Evolutionary conservation across 2,113 vertebrate species (phyloP).

Genomic region (Pollimyrus isidori): DNA sequence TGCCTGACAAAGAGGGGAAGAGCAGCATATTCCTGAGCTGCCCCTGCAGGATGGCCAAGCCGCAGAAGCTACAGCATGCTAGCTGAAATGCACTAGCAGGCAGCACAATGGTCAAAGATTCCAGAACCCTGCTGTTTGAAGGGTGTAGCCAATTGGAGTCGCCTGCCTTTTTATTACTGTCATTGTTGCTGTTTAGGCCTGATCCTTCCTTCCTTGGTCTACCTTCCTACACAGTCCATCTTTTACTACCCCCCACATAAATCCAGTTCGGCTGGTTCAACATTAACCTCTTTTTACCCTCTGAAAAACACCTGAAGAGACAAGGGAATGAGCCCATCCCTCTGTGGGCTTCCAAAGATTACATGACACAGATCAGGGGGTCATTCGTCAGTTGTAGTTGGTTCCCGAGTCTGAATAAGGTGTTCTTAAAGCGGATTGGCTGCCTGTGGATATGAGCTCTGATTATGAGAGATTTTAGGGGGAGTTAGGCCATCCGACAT

Average conservation of each 20-base stretch:
- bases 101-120: not conserved
- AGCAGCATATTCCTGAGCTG: not conserved
- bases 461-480: not conserved
- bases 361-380: constrained; percentile 15
- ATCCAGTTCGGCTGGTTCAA: not conserved
- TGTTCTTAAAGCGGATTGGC: constrained; percentile 6
- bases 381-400: not conserved
- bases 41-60: not conserved
- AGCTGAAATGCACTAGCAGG: not conserved
- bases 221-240: not conserved
- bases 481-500: not conserved
- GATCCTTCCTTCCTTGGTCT: not conserved
- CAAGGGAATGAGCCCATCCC: not conserved
- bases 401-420: not conserved
- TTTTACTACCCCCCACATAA: not conserved
- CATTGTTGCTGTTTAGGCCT: not conserved
- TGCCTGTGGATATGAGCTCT: not conserved
- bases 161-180: not conserved
- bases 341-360: not conserved
- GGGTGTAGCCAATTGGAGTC: not conserved
- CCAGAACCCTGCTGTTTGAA: not conserved
- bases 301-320: not conserved
- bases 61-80: not conserved
- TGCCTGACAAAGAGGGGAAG: not conserved
- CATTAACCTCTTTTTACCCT: not conserved